phyloP scores from a whole-genome alignment of 1,140 invertebrate genomes.

The Brachionus calyciflorus region DNA sequence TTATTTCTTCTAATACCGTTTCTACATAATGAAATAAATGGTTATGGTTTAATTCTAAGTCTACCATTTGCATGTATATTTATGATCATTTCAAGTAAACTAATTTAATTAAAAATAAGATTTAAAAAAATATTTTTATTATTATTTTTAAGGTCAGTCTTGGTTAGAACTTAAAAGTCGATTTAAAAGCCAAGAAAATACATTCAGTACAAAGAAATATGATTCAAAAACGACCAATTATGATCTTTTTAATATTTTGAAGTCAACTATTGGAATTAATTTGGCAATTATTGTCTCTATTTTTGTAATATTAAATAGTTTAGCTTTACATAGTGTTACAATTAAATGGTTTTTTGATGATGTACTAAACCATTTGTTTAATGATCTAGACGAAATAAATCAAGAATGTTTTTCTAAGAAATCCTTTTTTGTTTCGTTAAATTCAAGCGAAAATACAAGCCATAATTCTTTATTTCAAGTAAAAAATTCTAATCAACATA shows the following conservation, averaged over 20 bases:
- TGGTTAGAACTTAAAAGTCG: neutral
- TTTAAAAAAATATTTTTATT: neutral
- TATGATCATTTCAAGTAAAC: conserved; percentile 8
- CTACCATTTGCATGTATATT: neutral
- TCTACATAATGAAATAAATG: conserved; percentile 4
- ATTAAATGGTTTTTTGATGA: conserved; percentile 28
- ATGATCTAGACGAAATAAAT: conserved; percentile 7
- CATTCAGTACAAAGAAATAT: neutral
- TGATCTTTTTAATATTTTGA: neutral
- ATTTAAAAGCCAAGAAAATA: neutral
- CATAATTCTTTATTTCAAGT: too few species aligned
- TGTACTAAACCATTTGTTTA: neutral
- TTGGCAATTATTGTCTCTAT: neutral
- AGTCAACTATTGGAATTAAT: neutral
- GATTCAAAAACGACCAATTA: neutral
- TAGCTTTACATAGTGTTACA: neutral
- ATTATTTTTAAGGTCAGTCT: neutral
- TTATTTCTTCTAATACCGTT: neutral
- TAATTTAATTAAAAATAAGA: neutral
- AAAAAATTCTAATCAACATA: too few species aligned
- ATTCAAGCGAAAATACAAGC: too few species aligned
- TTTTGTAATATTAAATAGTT: neutral
- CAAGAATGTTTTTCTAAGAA: neutral
- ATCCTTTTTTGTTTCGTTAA: neutral
- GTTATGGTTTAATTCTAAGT: neutral